Conservation (phyloP, 2,113 vertebrate genomes). For the Anser cygnoides region DNA sequence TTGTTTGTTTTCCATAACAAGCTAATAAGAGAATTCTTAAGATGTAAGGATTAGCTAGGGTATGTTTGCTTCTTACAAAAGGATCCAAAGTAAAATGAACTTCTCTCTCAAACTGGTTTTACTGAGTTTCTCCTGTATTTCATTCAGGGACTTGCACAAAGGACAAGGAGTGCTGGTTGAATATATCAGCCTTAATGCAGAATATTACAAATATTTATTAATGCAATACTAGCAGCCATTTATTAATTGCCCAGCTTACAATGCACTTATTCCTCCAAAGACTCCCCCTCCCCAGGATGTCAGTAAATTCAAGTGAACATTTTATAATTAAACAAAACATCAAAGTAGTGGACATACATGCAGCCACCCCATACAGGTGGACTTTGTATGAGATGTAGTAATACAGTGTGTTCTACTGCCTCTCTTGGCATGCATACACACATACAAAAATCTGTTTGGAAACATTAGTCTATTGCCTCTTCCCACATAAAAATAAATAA, state of each 20-base stretch:
- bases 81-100: not conserved
- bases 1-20: not conserved
- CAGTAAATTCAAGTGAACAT: not conserved
- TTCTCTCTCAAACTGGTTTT: not conserved
- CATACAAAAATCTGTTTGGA: not conserved
- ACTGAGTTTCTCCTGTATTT: not conserved
- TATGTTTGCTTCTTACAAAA: not conserved
- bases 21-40: not conserved
- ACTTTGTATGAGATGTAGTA: not conserved
- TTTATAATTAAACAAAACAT: not conserved
- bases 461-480: not conserved
- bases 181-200: not conserved
- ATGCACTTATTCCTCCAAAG: not conserved
- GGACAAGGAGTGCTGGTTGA: rapidly evolving
- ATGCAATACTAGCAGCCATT: not conserved
- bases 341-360: not conserved
- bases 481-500: not conserved
- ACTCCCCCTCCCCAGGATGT: not conserved
- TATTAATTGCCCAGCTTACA: not conserved
- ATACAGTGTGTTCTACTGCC: not conserved
- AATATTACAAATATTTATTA: not conserved
- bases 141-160: not conserved
- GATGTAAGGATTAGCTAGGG: not conserved
- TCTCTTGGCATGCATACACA: not conserved
- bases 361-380: not conserved